phyloP scores from a whole-genome alignment of 2,113 vertebrate genomes.

The Callithrix jacchus region DNA sequence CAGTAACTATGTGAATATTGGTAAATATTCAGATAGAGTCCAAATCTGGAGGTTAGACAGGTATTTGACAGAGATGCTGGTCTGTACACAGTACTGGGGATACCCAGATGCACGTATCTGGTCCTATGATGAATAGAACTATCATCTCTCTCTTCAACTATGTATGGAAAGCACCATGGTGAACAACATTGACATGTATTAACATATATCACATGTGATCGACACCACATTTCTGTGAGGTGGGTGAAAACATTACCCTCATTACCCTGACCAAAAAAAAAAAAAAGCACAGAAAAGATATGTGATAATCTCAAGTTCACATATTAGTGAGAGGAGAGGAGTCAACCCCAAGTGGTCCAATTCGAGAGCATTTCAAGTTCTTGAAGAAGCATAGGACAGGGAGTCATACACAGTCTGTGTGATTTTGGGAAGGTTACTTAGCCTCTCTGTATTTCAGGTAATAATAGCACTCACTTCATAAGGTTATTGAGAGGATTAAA shows the following conservation, averaged over 20 bases:
- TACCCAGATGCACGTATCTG: not conserved
- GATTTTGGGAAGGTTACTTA: not conserved
- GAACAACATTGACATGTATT: not conserved
- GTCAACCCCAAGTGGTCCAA: not conserved
- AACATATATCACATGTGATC: not conserved
- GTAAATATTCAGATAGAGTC: not conserved
- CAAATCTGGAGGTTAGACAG: not conserved
- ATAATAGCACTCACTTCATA: not conserved
- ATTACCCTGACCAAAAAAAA: not conserved
- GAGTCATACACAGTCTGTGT: not conserved
- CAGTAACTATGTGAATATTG: not conserved
- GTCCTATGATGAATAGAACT: not conserved
- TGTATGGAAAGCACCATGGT: not conserved
- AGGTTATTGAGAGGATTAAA: not conserved
- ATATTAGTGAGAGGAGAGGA: not conserved
- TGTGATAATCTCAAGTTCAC: not conserved
- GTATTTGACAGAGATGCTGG: not conserved
- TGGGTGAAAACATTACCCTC: not conserved
- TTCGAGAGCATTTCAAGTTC: not conserved
- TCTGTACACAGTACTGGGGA: not conserved
- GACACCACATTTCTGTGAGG: not conserved
- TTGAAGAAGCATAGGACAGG: not conserved
- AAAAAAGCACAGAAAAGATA: not conserved
- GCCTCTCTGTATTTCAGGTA: not conserved
- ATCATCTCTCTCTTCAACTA: not conserved